Evolutionary conservation across 2,113 vertebrate genomes (phyloP).

Genomic region (Ceyx melanurus): DNA sequence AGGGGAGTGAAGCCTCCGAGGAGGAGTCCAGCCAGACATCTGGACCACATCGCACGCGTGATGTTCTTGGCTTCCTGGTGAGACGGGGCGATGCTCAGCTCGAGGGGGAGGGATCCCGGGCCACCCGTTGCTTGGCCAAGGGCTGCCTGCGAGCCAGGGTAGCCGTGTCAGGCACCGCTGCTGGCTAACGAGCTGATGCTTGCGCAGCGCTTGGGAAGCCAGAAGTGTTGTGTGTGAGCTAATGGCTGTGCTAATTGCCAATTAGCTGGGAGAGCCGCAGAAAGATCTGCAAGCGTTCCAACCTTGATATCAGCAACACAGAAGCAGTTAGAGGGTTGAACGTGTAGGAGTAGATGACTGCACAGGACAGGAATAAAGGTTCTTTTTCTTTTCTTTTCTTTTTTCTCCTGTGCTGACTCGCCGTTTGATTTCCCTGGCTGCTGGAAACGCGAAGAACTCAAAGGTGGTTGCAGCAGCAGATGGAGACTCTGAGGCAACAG

Average conservation of each 20-base stretch:
- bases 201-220: not conserved
- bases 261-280: not conserved
- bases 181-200: not conserved
- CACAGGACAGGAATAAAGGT: not conserved
- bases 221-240: not conserved
- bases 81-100: too few species aligned
- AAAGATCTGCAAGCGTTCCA: fast-evolving
- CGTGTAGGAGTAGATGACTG: fast-evolving
- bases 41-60: fast-evolving
- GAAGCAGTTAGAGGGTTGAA: fast-evolving
- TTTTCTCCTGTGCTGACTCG: not conserved
- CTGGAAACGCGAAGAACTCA: not conserved
- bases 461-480: slow-evolving; percentile 19
- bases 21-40: not conserved
- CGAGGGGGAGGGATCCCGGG: fast-evolving
- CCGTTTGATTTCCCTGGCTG: not conserved
- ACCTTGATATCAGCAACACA: too few species aligned
- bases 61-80: fast-evolving
- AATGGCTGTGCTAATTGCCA: not conserved
- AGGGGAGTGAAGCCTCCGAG: not conserved
- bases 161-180: not conserved
- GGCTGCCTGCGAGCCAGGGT: not conserved
- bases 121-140: too few species aligned
- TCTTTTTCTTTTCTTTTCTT: not conserved
- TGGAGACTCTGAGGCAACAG: not conserved